Base-by-base conservation (phyloP, 2,797 vertebrate genomes). In the Acipenser transmontanus region DNA sequence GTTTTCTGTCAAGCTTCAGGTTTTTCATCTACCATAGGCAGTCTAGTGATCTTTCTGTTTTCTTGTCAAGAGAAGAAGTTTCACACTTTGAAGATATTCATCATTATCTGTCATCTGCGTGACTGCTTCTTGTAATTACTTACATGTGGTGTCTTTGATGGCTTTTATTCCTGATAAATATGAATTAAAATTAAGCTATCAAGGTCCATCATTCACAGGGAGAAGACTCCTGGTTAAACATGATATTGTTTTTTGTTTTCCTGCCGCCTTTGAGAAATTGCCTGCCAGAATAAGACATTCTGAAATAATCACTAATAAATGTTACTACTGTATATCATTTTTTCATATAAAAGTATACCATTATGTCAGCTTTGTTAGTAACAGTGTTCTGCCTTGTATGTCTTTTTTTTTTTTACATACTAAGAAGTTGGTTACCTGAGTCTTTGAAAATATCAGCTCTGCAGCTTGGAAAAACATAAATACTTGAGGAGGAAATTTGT, bases 101-200 rank as follows among this genome's bases (percentile, higher is more conserved):
- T 81, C 83, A 85, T 82, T 79, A 76, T 75, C 74, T 47, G 74
- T 82, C 84, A 88, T 85, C 87, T 89, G 81, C 75, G 71, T 70
- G 68, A 79, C 77, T 79, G 69, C 69, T 80, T 77, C 71, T 77
- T 65, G 66, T 86, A 88, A 89, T 87, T 80, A 74, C 78, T 83
- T 81, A 78, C 71, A 81, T 81, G 78, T 65, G 50, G 54, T 57
- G 0, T 75, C 73, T 84, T 76, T 81, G 74, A 82, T 82, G 83
- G 82, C 76, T 69, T 73, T 77, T 82, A 80, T 88, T 77, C 54
- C 76, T 17, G 69, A 87, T 80, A 85, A 82, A 82, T 71, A 85
- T 76, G 84, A 88, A 90, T 85, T 85, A 85, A 85, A 87, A 85
- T 86, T 78, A 87, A 86, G 67, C 77, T 84, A 67, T 77, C 72